A percentile compares a stretch with the other conserved stretches of the same genome.
Conservation (phyloP, 2,797 vertebrate genomes). For the Picus viridis region DNA sequence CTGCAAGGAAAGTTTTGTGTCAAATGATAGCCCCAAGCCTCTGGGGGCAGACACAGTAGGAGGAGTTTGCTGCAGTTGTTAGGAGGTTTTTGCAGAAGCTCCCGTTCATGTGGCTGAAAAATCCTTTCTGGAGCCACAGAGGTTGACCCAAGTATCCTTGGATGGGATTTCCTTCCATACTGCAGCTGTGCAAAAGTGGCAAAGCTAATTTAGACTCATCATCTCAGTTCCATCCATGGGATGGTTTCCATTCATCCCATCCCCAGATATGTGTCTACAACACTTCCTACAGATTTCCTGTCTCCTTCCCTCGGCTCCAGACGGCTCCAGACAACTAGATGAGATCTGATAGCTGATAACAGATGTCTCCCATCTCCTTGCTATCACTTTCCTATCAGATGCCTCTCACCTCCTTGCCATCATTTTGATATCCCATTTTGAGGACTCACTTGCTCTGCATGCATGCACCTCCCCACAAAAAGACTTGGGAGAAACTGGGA, state of each 20-base stretch:
- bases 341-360: constrained; percentile 40
- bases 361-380: constrained; percentile 47
- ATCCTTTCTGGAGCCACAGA: background rate
- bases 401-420: background rate
- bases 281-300: constrained; percentile 49
- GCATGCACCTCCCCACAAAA: background rate
- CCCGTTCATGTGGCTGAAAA: background rate
- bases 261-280: constrained; percentile 24
- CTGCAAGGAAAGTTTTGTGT: background rate
- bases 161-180: background rate
- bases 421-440: background rate
- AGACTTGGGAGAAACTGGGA: background rate
- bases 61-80: background rate
- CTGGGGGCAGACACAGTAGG: background rate
- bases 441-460: background rate
- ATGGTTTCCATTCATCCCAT: constrained; percentile 6
- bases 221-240: background rate
- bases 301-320: constrained; percentile 5
- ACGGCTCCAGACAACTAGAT: constrained; percentile 5
- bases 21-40: background rate
- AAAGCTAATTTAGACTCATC: background rate
- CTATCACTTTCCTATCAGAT: background rate
- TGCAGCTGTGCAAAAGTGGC: background rate
- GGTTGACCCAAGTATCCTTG: background rate
- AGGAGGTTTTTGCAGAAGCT: background rate